Percentiles rank a stretch among this genome's conserved stretches.
Evolutionary conservation across 2,113 vertebrate species (phyloP).

Genomic region (Drymodes brunneopygia): DNA sequence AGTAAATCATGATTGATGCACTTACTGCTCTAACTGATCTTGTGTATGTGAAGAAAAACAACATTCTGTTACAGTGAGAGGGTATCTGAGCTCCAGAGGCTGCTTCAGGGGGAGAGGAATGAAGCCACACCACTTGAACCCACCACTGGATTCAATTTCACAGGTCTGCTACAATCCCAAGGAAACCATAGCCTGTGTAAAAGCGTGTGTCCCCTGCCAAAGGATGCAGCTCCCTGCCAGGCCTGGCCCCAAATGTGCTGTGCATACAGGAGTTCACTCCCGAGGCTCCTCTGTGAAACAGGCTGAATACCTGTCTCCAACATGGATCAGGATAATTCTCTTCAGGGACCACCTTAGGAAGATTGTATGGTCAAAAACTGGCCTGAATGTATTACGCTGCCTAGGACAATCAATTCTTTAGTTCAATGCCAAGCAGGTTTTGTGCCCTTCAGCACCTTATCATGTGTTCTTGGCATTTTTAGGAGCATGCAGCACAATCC

Average conservation of each 20-base stretch:
- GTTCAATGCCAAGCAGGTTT: neutral
- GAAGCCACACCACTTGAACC: neutral
- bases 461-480: neutral
- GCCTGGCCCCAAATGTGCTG: neutral
- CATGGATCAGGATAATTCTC: neutral
- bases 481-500: neutral
- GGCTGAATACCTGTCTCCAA: neutral
- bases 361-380: neutral
- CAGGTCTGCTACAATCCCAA: neutral
- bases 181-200: neutral
- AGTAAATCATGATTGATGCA: neutral
- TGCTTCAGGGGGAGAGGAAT: neutral
- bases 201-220: neutral
- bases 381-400: neutral
- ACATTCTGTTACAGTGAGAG: neutral
- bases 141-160: neutral
- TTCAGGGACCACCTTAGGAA: neutral
- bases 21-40: neutral
- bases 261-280: fast-evolving
- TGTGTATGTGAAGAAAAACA: neutral
- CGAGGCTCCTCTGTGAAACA: neutral
- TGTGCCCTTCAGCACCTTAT: neutral
- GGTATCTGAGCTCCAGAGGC: neutral
- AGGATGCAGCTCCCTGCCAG: neutral
- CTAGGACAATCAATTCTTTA: neutral